Evolutionary conservation across 2,888 invertebrate species (phyloP), one percentile per base, ranked within the genome.

Genomic region (Isotomurus palustris): DNA sequence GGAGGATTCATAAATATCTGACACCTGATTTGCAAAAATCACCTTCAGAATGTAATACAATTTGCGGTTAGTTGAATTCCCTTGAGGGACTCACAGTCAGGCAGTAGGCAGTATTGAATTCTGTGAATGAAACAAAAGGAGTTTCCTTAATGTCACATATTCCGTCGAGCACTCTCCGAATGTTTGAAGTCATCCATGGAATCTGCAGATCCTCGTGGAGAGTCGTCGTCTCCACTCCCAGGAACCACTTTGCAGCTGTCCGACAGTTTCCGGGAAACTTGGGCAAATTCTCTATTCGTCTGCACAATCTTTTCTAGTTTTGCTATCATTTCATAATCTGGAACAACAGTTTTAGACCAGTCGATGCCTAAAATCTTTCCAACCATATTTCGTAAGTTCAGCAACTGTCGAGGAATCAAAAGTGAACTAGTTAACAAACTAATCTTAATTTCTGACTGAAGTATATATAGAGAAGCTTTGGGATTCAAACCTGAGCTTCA

Each of bases 201-300:
- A 29, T 62, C 62, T 10, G 53, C 56, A 1, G 62, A 62, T 17
- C 48, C 21, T 49, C 58, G 17, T 3, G 58, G 53, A 14, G 58
- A 58, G 1, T 53, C 54, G n/a, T 28, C 19, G n/a, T 54, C 54
- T 5, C 58, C 62, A 6, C 56, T 58, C n/a, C 56, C 62, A 14
- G 68, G 68, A 22, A 67, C 64, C 52, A 60, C 52, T 55, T 67
- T 67, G 28, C 67, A 67, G 49, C 67, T 68, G 49, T 70, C 70
- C 1, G 68, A 66, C 24, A 70, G 56, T 58, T 89, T 82, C 5
- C 88, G 81, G 3, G 90, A 90, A 3, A 91, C 84, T 71, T 88
- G 76, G 0, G 90, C 88, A 74, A 90, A 91, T 77, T 91, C 91
- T 71, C 89, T 86, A 75, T 91, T 89, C 0, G 90, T 90, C 68